Evolutionary conservation across 2,113 vertebrate genomes (phyloP), one percentile per base, ranked within the genome.

Genomic region (Urocolius indicus): DNA sequence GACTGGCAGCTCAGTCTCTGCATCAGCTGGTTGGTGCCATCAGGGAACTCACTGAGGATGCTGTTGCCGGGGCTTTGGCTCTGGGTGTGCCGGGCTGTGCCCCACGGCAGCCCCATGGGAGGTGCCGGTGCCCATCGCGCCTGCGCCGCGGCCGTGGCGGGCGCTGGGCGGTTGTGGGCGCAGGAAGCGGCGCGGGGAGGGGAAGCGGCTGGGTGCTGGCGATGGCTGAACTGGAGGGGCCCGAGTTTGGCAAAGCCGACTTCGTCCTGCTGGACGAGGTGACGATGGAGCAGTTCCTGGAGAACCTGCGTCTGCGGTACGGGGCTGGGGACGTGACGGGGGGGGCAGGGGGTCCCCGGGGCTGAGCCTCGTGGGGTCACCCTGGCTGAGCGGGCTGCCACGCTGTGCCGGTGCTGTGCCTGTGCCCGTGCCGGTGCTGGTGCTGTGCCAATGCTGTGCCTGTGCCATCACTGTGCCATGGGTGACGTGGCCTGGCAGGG

Each of bases 241-340:
- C 99, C 5, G 98, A 99, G 95, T 99, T 98, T 4, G 99, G 99
- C 59, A 99, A 99, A 95, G 98, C 99, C 0, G 99, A 99, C 95
- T 99, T 99, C 11, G 98, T 99, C 38, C 98, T 99, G 13, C 96
- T 99, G 97, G 99, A 99, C 24, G 98, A 99, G 74, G 98, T 99
- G 94, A 99, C 97, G 43, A 99, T 99, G 98, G 98, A 99, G 78
- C 98, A 99, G 93, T 99, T 99, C 91, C 98, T 99, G 98, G 98
- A 98, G 46, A 99, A 99, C 91, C 96, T 99, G 87, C 99, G 98
- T 93, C 87, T 98, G 93, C 99, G 99, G 99, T 99, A 98, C 1
- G 51, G 24, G 12, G 34, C 5, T 3, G 62, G 30, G 45, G 36
- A 27, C 3, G 2, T 4, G 3, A 5, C 8, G 38, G 0, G 3